Evolutionary conservation across 2,113 vertebrate genomes (phyloP), one percentile per base, ranked within the genome.

Genomic region (Meles meles): DNA sequence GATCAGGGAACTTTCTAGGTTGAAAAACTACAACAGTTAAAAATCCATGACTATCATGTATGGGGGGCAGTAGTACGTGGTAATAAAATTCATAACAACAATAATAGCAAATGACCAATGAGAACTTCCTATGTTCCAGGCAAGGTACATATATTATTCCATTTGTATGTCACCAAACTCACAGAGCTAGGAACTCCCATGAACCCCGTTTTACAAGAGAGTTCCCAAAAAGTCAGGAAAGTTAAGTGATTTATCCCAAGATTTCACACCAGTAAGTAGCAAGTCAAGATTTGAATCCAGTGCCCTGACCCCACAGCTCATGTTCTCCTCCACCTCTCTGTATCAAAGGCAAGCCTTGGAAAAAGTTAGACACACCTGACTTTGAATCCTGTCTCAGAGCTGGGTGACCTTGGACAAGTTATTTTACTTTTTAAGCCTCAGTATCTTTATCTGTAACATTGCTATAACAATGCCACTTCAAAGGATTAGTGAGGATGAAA

Each of bases 401-500:
- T 82, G 39, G 34, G 10, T 61, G 90, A 92, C 63, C 76, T 65
- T 82, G 76, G 29, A 93, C 47, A 71, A 59, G 88, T 93, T 97
- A 42, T 81, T 94, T 81, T 92, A 27, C 67, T 81, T 89, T 80
- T 81, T 88, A 85, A 72, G 57, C 59, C 69, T 96, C 59, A 55
- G 9, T 88, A 90, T 85, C 82, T 95, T 93, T 93, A 89, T 92
- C 93, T 97, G 20, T 61, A 92, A 94, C 94, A 93, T 23, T 77
- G 80, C 88, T 96, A 63, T 67, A 86, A 95, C 87, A 55, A 80
- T 84, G 61, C 44, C 37, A 94, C 92, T 71, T 90, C 92, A 95
- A 96, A 98, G 96, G 83, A 87, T 87, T 93, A 87, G 52, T 37
- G 21, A 95, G 79, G 80, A 90, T 95, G 65, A 97, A 97, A 98